Evolutionary conservation across 2,113 vertebrate genomes (phyloP), one percentile per base, ranked within the genome.

Genomic region (Oncorhynchus tshawytscha): DNA sequence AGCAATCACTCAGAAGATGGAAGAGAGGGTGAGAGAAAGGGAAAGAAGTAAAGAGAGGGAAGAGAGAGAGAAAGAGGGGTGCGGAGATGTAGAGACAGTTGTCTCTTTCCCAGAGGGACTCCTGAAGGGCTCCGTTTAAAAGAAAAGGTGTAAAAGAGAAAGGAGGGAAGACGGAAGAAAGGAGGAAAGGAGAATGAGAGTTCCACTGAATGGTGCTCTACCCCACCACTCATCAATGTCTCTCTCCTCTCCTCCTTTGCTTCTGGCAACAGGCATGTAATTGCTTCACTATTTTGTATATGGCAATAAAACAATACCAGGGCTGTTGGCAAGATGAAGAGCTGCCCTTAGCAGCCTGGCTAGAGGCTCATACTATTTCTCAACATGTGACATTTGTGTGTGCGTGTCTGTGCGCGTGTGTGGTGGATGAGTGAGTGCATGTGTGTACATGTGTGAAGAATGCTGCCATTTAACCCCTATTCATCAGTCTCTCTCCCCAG

Each of bases 271-370:
- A 49, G 34, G 4, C 39, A 45, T 49, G 68, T 51, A 70, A 70
- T 70, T 70, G 68, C 34, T 70, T 70, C 68, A 70, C 49, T 70
- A 70, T 49, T 24, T 70, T 70, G 68, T 70, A 70, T 49, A 70
- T 49, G 22, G 68, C 68, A 49, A 70, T 70, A 70, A 70, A 70
- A 70, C 68, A 70, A 70, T 70, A 22, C 45, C 39, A 49, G 34
- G 34, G 8, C 68, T 70, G 68, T 70, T 70, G 18, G 45, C 13
- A 11, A 31, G 68, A 70, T 49, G 12, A 70, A 70, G 68, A 49
- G n/a, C 20, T 20, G 29, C 68, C 68, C 68, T 15, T 0, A 49
- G 39, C n/a, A 70, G 39, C 45, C 22, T 67, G 65, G n/a, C 20
- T 4, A 24, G 39, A 12, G n/a, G 9, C 68, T 70, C 12, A 48